phyloP scores from a whole-genome alignment of 2,797 vertebrate genomes.

The Crocodylus rhombifer region DNA sequence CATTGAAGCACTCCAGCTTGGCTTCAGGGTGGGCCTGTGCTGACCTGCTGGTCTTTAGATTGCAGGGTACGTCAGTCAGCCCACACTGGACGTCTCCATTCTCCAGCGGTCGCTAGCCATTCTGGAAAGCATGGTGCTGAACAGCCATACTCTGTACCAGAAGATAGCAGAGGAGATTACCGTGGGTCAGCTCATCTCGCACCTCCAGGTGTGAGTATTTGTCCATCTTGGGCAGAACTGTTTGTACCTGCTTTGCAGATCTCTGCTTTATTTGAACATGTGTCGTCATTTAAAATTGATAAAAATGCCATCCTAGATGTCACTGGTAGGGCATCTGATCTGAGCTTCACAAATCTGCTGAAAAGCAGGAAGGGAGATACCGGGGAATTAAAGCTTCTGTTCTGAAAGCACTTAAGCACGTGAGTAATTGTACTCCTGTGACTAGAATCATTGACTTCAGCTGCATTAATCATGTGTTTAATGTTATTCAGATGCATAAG shows the following conservation, averaged over 20 bases:
- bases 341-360: background rate
- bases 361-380: background rate
- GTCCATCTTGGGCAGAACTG: background rate
- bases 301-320: background rate
- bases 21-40: background rate
- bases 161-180: constrained; percentile 97
- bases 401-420: background rate
- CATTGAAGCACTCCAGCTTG: background rate
- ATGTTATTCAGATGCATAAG: background rate
- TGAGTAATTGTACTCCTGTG: background rate
- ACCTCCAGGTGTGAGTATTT: constrained; percentile 98
- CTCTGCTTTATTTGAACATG: background rate
- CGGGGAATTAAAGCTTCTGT: background rate
- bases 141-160: constrained; percentile 97
- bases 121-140: constrained; percentile 98
- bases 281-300: background rate
- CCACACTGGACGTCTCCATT: constrained; percentile 96
- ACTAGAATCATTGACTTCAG: background rate
- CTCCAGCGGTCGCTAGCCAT: constrained; percentile 97
- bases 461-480: background rate
- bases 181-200: constrained; percentile 97
- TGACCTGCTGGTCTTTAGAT: constrained; percentile 82
- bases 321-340: background rate
- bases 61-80: constrained; percentile 96
- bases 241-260: background rate